phyloP scores from a whole-genome alignment of 2,888 invertebrate genomes.

The Galerucella calmariensis region DNA sequence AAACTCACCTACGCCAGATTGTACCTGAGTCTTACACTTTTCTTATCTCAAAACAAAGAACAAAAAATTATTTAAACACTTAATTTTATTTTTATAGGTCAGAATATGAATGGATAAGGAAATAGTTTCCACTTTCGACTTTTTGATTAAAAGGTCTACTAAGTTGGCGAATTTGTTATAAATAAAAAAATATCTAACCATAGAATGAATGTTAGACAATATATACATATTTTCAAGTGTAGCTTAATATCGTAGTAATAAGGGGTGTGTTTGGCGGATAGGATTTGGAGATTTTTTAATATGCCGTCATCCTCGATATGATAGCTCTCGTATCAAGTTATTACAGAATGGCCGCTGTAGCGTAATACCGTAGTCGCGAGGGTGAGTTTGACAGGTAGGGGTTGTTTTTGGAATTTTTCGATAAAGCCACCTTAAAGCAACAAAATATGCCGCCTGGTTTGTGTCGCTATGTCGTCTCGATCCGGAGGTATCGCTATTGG shows the following conservation, averaged over 20 bases:
- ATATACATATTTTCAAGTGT: no score
- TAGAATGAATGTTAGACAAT: no score
- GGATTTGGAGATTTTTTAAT: neutral
- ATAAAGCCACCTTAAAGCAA: neutral
- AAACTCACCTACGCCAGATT: neutral
- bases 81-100: no score
- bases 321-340: neutral
- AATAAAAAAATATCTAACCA: no score
- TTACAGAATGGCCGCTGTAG: neutral
- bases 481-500: neutral
- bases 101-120: no score
- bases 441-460: neutral
- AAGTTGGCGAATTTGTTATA: no score
- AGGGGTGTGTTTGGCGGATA: neutral
- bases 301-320: neutral
- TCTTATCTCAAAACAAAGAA: no score
- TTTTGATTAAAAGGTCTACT: no score
- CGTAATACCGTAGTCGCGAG: neutral
- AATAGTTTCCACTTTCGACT: no score
- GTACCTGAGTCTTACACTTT: no score
- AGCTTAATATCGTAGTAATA: neutral
- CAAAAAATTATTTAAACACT: no score
- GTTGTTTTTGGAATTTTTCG: neutral
- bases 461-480: neutral
- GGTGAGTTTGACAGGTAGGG: neutral